phyloP scores from a whole-genome alignment of 2,113 vertebrate genomes.

The Erythrolamprus reginae region DNA sequence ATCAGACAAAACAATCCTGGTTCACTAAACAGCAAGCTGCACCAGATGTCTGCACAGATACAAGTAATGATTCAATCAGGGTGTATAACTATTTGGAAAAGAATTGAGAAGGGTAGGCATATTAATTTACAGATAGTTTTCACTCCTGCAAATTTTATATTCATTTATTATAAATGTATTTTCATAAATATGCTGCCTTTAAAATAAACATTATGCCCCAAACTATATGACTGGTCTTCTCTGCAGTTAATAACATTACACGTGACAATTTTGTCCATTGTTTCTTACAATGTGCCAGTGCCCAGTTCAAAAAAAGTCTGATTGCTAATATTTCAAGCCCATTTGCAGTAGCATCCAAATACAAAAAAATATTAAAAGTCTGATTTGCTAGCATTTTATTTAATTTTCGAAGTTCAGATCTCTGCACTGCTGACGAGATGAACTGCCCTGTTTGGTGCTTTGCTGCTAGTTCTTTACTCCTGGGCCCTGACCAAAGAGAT shows the following conservation, averaged over 20 bases:
- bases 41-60: background rate
- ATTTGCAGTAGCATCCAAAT: slow-evolving; percentile 20
- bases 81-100: background rate
- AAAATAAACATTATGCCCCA: background rate
- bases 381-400: slow-evolving; percentile 27
- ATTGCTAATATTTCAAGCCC: background rate
- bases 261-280: background rate
- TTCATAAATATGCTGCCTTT: slow-evolving; percentile 28
- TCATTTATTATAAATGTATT: slow-evolving; percentile 39
- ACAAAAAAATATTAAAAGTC: slow-evolving; percentile 7
- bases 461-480: slow-evolving; percentile 17
- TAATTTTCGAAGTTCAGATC: slow-evolving; percentile 14
- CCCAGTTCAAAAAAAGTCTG: background rate
- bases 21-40: background rate
- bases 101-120: background rate
- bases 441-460: slow-evolving; percentile 15
- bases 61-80: background rate
- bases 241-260: slow-evolving; percentile 8
- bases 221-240: slow-evolving; percentile 23
- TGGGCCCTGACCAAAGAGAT: background rate
- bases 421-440: slow-evolving; percentile 5
- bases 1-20: background rate
- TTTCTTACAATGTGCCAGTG: background rate
- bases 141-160: background rate
- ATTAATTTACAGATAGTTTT: slow-evolving; percentile 11